phyloP scores from a whole-genome alignment of 2,888 invertebrate genomes.

The Aphodius granarius region DNA sequence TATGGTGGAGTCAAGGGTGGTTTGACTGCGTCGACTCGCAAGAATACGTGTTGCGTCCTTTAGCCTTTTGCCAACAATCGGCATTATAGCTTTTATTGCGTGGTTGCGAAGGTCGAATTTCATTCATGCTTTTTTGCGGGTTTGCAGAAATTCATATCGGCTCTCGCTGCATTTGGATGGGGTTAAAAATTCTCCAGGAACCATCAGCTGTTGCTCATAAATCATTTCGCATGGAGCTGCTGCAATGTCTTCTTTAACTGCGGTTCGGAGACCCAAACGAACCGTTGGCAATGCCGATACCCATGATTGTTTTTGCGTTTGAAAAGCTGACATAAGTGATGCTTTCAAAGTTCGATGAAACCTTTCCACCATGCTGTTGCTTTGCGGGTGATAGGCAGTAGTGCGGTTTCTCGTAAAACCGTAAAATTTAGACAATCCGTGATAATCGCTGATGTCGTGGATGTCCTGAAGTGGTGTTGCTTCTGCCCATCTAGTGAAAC shows the following conservation, averaged over 20 bases:
- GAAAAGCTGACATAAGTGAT: slow-evolving; percentile 22
- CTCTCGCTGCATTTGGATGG: neutral
- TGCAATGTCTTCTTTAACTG: slow-evolving; percentile 20
- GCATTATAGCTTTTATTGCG: neutral
- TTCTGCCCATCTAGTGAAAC: slow-evolving; percentile 42
- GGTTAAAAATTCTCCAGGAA: slow-evolving; percentile 25
- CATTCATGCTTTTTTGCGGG: neutral
- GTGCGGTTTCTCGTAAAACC: slow-evolving; percentile 28
- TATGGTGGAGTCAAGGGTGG: neutral
- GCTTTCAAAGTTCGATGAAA: slow-evolving; percentile 30
- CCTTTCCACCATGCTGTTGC: slow-evolving; percentile 34
- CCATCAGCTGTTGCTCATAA: slow-evolving; percentile 5
- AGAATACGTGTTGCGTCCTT: neutral
- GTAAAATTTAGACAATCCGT: neutral
- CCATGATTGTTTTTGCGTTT: slow-evolving; percentile 18
- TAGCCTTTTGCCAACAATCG: neutral
- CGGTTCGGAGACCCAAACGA: slow-evolving; percentile 22
- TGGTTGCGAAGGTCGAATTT: neutral
- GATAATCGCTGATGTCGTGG: slow-evolving; percentile 22
- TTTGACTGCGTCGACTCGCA: neutral
- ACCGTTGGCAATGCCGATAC: slow-evolving; percentile 25
- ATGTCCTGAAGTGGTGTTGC: slow-evolving; percentile 42
- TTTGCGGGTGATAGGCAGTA: slow-evolving; percentile 33
- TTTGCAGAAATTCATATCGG: neutral
- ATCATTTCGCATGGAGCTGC: slow-evolving; percentile 19